Evolutionary conservation across 2,113 vertebrate species (phyloP).

Genomic region (Anolis carolinensis): DNA sequence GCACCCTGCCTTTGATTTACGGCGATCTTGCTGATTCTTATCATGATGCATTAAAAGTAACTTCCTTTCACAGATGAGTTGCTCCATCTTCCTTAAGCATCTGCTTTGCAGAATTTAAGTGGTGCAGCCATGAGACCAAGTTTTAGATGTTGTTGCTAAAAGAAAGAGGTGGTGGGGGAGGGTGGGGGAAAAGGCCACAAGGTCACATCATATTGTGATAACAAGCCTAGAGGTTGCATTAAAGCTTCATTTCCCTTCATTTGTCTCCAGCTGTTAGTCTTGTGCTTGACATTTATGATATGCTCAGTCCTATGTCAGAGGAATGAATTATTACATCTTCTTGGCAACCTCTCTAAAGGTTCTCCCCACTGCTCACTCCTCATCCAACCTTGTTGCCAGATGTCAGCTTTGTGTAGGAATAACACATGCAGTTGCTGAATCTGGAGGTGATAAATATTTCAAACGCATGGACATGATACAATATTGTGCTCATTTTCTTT

Average conservation of each 20-base stretch:
- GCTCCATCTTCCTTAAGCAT: background rate
- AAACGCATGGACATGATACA: background rate
- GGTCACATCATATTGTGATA: constrained; percentile 3
- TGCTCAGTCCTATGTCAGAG: constrained; percentile 16
- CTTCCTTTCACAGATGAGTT: background rate
- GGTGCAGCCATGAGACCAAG: background rate
- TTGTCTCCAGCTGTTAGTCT: constrained; percentile 50
- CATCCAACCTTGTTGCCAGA: constrained; percentile 41
- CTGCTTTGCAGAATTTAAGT: background rate
- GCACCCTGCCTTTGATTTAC: background rate
- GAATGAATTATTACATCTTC: constrained; percentile 35
- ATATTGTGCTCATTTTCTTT: constrained; percentile 22
- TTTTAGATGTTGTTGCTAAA: background rate
- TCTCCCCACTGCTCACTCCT: background rate
- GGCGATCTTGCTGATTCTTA: background rate
- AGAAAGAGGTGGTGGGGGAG: background rate
- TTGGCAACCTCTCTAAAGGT: constrained; percentile 33
- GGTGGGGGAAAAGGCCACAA: background rate
- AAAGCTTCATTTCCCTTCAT: constrained; percentile 32
- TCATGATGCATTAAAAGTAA: background rate
- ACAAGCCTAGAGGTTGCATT: constrained; percentile 18
- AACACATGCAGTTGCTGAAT: constrained; percentile 28
- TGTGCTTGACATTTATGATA: constrained; percentile 47
- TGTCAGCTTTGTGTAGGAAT: constrained; percentile 44
- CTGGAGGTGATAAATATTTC: constrained; percentile 4